Evolutionary conservation across 2,113 vertebrate genomes (phyloP), one percentile per base, ranked within the genome.

Genomic region (Urocolius indicus): DNA sequence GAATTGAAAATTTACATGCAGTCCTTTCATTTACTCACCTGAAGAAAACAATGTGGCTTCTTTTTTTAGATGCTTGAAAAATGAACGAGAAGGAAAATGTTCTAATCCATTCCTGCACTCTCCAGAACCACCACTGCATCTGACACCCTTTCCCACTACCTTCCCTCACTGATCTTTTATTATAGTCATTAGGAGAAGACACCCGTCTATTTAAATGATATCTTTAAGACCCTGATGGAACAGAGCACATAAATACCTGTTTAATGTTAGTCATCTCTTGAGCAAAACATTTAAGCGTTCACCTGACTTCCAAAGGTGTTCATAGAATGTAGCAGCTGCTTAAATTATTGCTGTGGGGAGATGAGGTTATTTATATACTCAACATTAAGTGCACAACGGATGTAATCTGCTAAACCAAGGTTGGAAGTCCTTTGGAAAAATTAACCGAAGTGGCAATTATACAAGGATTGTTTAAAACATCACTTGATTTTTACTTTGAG

Each of bases 401-500:
- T 45, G 23, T 18, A 30, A 86, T 66, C 62, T 71, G 62, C 74
- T 65, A 46, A 93, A 80, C 36, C 49, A 30, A 34, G 15, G 19
- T 6, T 29, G 72, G 65, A 95, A 96, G 89, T 61, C 49, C 76
- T 72, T 27, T 1, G 13, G 46, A 87, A 46, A 41, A 80, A 84
- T 29, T 43, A 87, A 89, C 36, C 43, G 57, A 88, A 61, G n/a
- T 36, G 45, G 73, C 76, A 89, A 89, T 96, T 92, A 86, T 29
- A 16, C 13, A 46, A 34, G 88, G 46, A 57, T 20, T 36, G 49
- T 93, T 84, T 95, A 87, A 84, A 88, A 27, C 34, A 52, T 74
- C 34, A 11, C 68, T 95, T 54, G 51, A 55, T 78, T 92, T 90
- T 84, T 20, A 93, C 85, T 90, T 8, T 62, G 92, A 92, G 93